phyloP scores from a whole-genome alignment of 2,113 vertebrate genomes.

The Columbina picui region DNA sequence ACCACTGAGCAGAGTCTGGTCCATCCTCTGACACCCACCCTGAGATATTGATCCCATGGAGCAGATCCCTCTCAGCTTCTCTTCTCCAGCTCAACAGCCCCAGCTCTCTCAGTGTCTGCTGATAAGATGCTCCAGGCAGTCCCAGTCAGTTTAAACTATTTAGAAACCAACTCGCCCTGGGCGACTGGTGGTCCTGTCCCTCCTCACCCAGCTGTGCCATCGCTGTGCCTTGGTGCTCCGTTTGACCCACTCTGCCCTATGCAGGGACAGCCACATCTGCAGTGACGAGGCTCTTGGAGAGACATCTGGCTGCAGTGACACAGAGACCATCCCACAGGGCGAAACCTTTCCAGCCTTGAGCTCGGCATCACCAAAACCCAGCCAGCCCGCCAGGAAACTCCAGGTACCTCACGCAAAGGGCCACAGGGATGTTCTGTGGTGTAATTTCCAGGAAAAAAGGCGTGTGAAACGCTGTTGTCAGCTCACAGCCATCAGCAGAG shows the following conservation, averaged over 20 bases:
- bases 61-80: no score
- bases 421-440: neutral
- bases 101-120: no score
- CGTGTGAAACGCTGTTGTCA: rapidly evolving
- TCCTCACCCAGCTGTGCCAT: neutral
- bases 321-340: conserved; percentile 39
- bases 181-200: neutral
- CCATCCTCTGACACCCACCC: no score
- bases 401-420: neutral
- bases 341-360: neutral
- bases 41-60: no score
- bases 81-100: no score
- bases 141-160: neutral
- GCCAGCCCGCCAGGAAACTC: neutral
- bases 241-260: neutral
- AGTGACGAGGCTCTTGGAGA: conserved; percentile 53
- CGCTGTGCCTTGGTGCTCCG: neutral
- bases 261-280: conserved; percentile 65
- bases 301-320: neutral
- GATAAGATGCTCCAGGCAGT: no score
- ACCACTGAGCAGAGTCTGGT: no score
- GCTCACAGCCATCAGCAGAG: neutral
- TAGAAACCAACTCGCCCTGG: rapidly evolving
- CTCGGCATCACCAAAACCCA: neutral
- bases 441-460: rapidly evolving